These are phyloP conservation scores for Drosophila nigromelanica DNA, from an alignment of 1,140 invertebrate genomes.

Conservation along the genomic window DNA sequence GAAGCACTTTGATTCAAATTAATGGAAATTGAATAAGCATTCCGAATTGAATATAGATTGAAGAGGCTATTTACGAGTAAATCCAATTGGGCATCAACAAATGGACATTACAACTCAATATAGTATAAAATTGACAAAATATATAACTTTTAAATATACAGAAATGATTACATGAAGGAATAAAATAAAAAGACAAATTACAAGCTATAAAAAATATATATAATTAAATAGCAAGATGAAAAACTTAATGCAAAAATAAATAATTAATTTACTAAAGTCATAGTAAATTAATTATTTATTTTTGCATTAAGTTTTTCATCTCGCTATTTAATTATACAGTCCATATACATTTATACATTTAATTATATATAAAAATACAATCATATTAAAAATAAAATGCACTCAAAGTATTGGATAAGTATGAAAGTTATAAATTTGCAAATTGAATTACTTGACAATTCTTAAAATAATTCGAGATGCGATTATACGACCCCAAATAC, in stretches of 20 bases:
- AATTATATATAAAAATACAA: too few species aligned
- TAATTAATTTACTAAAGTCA: not conserved
- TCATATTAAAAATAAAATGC: not conserved
- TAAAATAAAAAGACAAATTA: not conserved
- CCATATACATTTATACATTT: too few species aligned
- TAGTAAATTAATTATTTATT: not conserved
- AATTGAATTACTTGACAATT: not conserved
- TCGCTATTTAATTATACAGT: too few species aligned
- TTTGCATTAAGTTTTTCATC: not conserved
- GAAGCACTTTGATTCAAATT: conserved; percentile 20
- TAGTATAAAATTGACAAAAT: not conserved
- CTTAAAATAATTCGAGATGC: not conserved
- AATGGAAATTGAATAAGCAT: conserved; percentile 37
- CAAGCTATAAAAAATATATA: not conserved
- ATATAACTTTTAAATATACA: not conserved
- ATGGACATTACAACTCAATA: not conserved
- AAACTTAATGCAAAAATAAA: not conserved
- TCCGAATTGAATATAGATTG: conserved; percentile 13
- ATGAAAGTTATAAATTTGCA: not conserved
- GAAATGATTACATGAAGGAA: not conserved
- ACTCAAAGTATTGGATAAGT: not conserved
- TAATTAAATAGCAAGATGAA: too few species aligned
- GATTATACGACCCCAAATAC: not conserved
- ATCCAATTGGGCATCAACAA: not conserved
- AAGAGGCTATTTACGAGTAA: not conserved